These are phyloP conservation scores for Drosophila mauritiana DNA, from an alignment of 1,140 invertebrate species.

Conservation along the genomic window DNA sequence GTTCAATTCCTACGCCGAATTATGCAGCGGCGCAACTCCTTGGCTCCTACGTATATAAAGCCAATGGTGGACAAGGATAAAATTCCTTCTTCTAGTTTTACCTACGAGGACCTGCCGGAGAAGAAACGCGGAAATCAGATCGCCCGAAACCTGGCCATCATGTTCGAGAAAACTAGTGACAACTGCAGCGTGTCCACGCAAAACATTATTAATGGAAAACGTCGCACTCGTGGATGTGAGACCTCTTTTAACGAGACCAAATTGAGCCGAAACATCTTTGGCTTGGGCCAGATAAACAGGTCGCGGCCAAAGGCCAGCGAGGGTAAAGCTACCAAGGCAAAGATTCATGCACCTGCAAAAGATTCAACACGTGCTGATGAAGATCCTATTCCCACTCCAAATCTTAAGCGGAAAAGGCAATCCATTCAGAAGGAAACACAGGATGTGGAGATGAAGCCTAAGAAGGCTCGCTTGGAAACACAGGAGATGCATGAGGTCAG, in stretches of 20 bases:
- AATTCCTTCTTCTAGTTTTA: constrained; percentile 29
- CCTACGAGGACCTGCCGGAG: constrained; percentile 15
- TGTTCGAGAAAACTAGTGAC: constrained; percentile 67
- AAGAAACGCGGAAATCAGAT: neutral
- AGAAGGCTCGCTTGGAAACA: neutral
- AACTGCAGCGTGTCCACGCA: constrained; percentile 75
- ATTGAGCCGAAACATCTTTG: constrained; percentile 41
- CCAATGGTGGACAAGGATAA: constrained; percentile 51
- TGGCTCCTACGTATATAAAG: constrained; percentile 50
- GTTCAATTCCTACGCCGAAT: constrained; percentile 20
- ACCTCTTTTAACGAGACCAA: constrained; percentile 60
- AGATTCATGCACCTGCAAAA: neutral
- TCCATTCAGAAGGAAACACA: neutral
- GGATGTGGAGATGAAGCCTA: neutral
- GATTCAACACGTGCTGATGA: neutral
- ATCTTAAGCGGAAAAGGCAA: constrained; percentile 24
- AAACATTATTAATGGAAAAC: constrained; percentile 72
- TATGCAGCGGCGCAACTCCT: constrained; percentile 50
- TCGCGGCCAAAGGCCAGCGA: neutral
- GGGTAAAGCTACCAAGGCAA: neutral
- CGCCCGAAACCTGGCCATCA: constrained; percentile 34
- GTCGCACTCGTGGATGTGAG: constrained; percentile 46
- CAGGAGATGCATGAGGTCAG: neutral
- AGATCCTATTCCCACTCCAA: neutral
- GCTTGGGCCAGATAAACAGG: constrained; percentile 12